phyloP scores from a whole-genome alignment of 2,797 vertebrate genomes.

The Anguilla obscura region DNA sequence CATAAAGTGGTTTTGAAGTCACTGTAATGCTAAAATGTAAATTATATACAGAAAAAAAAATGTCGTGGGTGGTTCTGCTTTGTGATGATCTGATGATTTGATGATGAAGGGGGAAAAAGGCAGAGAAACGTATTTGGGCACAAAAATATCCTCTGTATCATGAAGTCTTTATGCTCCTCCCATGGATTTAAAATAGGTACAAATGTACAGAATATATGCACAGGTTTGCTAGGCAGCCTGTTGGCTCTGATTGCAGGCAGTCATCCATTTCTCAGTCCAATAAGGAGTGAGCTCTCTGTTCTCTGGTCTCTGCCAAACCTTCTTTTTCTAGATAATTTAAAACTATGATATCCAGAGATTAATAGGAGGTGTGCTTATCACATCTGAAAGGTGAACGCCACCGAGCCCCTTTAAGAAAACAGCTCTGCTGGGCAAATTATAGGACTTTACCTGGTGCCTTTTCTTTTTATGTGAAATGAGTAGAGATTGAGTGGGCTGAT shows the following conservation, averaged over 20 bases:
- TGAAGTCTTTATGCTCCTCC: neutral
- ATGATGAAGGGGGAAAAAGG: neutral
- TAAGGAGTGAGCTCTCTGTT: neutral
- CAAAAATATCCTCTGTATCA: neutral
- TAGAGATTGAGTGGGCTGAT: neutral
- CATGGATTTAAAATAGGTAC: neutral
- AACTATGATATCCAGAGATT: neutral
- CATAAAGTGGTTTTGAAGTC: too few species aligned
- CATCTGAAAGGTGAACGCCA: slow-evolving; percentile 15
- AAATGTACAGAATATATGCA: neutral
- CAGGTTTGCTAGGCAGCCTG: neutral
- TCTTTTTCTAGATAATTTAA: neutral
- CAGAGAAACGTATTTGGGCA: neutral
- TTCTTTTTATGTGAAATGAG: slow-evolving; percentile 23
- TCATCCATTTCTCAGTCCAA: neutral
- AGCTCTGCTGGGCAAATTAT: neutral
- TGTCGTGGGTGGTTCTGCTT: too few species aligned
- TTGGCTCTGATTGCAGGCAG: neutral
- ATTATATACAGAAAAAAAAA: too few species aligned
- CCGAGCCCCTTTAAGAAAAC: slow-evolving; percentile 8
- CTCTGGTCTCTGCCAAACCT: neutral
- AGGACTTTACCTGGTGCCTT: slow-evolving; percentile 12
- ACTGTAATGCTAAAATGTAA: too few species aligned
- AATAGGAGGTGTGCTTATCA: neutral
- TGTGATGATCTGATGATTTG: neutral